Evolutionary conservation across 2,113 vertebrate species (phyloP), one percentile per base, ranked within the genome.

Genomic region (Albula goreensis): DNA sequence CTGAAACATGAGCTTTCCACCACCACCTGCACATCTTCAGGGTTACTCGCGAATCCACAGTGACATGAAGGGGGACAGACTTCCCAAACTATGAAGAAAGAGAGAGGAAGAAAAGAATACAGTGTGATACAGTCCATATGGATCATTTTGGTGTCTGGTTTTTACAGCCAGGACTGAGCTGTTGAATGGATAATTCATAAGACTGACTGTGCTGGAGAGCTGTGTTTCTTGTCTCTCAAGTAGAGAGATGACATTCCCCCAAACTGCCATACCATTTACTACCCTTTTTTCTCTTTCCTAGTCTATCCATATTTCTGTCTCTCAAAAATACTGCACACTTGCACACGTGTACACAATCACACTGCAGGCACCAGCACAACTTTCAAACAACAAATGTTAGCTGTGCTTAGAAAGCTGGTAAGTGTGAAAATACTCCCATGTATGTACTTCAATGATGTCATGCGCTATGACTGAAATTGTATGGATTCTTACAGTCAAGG

Each of bases 1-100:
- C 92, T 88, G 87, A 93, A 86, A 84, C 85, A 83, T 88, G 82
- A 92, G 86, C 7, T 80, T 63, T 7, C 48, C 63, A 17, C 63
- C 15, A 31, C 77, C 50, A 60, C 74, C 52, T 41, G 52, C 60
- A 22, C 7, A 51, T 22, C 80, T 8, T 60, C 25, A 3, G 31
- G 8, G 17, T 7, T 49, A 50, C 6, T 10, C 56, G 63, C 53
- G 17, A 78, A 82, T 66, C 8, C 50, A 9, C 63, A 48, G 50
- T 66, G 17, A 19, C 15, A 19, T 2, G 60, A 66, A 19, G 60
- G 15, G 31, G 31, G 31, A 41, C 31, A 41, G 31, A 1, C 31
- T 41, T 22, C 19, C 17, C 60, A 66, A 63, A 3, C 17, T 19
- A 19, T 3, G 17, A 8, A 22, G 22, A 63, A 63, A 63, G 22